Percentiles rank a stretch among this genome's conserved stretches.
Conservation (phyloP, 2,113 vertebrate genomes). For the Macrotis lagotis region DNA sequence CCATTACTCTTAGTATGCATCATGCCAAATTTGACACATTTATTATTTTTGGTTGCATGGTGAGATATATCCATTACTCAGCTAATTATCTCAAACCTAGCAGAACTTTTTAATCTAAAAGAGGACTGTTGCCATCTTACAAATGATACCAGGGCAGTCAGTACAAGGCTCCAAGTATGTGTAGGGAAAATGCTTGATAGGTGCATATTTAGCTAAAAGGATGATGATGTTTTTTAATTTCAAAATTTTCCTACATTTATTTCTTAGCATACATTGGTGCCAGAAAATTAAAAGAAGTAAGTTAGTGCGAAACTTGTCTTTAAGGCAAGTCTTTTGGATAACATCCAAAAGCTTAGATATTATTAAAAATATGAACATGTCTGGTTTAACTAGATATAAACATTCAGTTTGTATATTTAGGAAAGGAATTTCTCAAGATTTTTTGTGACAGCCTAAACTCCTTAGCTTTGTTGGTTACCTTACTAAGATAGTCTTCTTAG, state of each 20-base stretch:
- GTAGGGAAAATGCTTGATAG: constrained; percentile 48
- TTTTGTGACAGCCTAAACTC: constrained; percentile 16
- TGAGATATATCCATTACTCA: constrained; percentile 52
- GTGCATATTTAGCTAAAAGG: constrained; percentile 61
- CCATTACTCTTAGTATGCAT: constrained; percentile 11
- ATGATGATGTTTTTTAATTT: constrained; percentile 50
- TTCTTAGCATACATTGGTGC: constrained; percentile 49
- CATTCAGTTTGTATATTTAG: constrained; percentile 27
- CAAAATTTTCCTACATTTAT: constrained; percentile 26
- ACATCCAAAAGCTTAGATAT: constrained; percentile 63
- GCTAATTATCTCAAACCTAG: constrained; percentile 68
- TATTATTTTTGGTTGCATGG: constrained; percentile 49
- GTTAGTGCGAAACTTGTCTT: constrained; percentile 54
- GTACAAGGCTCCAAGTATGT: constrained; percentile 23
- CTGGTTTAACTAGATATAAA: constrained; percentile 54
- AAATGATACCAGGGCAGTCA: constrained; percentile 36
- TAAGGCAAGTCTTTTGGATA: constrained; percentile 41
- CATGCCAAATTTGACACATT: constrained; percentile 45
- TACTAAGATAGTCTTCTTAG: constrained; percentile 15
- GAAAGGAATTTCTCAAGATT: constrained; percentile 33
- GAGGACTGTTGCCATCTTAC: constrained; percentile 22
- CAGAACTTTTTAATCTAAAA: constrained; percentile 68
- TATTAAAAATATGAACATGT: constrained; percentile 61
- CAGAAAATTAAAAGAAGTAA: constrained; percentile 42
- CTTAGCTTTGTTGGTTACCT: constrained; percentile 11